Conservation (phyloP, 2,797 vertebrate genomes). For the Morelia viridis region DNA sequence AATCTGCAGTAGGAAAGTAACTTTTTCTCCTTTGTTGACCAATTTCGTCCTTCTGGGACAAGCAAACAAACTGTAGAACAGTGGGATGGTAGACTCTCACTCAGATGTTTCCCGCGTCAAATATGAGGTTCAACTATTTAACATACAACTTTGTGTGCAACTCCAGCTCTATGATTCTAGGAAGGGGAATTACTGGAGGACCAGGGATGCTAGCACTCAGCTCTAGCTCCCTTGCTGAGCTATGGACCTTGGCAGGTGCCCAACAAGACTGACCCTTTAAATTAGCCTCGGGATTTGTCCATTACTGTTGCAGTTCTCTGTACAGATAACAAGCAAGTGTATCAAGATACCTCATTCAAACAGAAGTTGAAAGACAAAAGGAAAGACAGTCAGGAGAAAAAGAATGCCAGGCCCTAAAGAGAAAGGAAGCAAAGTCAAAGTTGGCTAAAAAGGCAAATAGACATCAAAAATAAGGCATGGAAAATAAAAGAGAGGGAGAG, state of each 20-base stretch:
- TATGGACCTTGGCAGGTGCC: not conserved
- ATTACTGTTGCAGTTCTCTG: not conserved
- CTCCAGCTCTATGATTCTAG: not conserved
- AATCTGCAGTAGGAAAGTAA: not conserved
- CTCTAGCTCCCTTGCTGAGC: not conserved
- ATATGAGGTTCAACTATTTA: not conserved
- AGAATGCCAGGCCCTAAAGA: not conserved
- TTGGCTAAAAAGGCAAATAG: not conserved
- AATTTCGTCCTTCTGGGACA: not conserved
- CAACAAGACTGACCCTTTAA: not conserved
- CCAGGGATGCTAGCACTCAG: not conserved
- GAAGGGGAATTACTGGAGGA: not conserved
- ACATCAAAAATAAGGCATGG: not conserved
- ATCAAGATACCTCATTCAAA: not conserved
- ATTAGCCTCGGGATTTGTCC: not conserved
- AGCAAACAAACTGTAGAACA: not conserved
- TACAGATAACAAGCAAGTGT: not conserved
- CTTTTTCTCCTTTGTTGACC: not conserved
- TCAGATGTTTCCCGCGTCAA: not conserved
- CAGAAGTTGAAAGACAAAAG: not conserved
- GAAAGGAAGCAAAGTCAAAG: not conserved
- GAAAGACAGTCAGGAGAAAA: not conserved
- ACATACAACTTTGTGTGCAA: not conserved
- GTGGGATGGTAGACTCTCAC: not conserved
- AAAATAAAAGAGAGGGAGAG: not conserved